Percentiles rank a stretch among this genome's conserved stretches.
Evolutionary conservation across 2,888 invertebrate genomes (phyloP).

Genomic region (Apocheima hispidaria): DNA sequence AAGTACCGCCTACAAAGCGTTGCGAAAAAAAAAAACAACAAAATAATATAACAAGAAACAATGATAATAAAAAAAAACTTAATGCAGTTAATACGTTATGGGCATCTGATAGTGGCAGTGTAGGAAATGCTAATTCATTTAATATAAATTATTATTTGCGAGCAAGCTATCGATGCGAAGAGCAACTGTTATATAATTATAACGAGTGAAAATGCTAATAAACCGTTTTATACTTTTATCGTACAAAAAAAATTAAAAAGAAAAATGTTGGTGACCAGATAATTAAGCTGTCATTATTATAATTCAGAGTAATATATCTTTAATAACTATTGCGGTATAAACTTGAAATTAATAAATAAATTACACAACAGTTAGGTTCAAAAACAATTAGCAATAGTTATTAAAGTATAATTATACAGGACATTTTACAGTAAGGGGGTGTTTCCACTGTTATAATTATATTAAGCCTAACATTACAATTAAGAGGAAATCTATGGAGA

Average conservation of each 20-base stretch:
- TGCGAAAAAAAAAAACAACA: constrained; percentile 65
- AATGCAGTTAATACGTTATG: constrained; percentile 48
- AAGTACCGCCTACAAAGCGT: constrained; percentile 72
- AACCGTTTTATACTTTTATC: background rate
- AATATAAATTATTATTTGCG: constrained; percentile 26
- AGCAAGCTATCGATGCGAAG: constrained; percentile 23
- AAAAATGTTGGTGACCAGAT: background rate
- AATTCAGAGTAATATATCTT: background rate
- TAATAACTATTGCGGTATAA: constrained; percentile 4
- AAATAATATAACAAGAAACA: constrained; percentile 75
- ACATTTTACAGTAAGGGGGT: background rate
- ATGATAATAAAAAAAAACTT: constrained; percentile 65
- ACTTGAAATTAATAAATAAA: constrained; percentile 13
- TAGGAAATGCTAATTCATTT: constrained; percentile 49
- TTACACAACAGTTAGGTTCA: constrained; percentile 16
- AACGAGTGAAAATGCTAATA: constrained; percentile 1
- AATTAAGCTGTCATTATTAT: background rate
- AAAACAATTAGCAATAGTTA: constrained; percentile 10
- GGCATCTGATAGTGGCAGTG: constrained; percentile 67
- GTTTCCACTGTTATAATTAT: constrained; percentile 5
- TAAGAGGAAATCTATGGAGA: constrained; percentile 6
- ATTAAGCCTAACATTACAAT: constrained; percentile 9
- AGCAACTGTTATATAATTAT: constrained; percentile 12
- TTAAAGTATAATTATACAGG: background rate
- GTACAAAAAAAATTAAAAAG: background rate